Percentiles rank a stretch among this genome's conserved stretches.
phyloP scores from a whole-genome alignment of 37 sponge, comb jelly and placozoan species.

The Oscarella lobularis region DNA sequence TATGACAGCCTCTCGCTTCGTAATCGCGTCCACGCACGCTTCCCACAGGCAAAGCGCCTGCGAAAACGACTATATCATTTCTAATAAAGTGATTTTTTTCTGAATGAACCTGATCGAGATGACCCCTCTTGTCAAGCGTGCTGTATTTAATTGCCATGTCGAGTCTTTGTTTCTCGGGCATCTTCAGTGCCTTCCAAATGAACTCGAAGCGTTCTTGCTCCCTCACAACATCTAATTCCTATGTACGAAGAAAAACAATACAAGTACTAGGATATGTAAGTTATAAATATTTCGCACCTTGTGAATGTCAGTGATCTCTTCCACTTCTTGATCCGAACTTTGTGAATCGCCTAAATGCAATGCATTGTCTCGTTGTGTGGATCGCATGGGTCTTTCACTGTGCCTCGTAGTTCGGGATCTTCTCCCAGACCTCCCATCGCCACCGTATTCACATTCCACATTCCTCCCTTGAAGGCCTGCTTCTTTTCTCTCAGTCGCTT shows the following conservation, averaged over 20 bases:
- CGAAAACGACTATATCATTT: background rate
- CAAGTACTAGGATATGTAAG: background rate
- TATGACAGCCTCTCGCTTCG: slow-evolving; percentile 40
- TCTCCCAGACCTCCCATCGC: slow-evolving; percentile 80
- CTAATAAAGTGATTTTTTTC: background rate
- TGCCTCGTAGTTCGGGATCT: slow-evolving; percentile 29
- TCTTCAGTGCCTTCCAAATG: slow-evolving; percentile 56
- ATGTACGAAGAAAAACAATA: slow-evolving; percentile 2
- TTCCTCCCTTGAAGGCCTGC: slow-evolving; percentile 37
- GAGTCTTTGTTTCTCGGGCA: slow-evolving; percentile 39
- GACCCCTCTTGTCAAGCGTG: slow-evolving; percentile 10
- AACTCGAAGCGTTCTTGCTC: slow-evolving; percentile 32
- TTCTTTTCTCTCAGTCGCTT: slow-evolving; percentile 28
- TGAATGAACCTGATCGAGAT: background rate
- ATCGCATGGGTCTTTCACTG: no score
- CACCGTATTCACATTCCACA: slow-evolving; percentile 83
- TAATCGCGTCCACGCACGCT: slow-evolving; percentile 30
- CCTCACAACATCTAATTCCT: background rate
- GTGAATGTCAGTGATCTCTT: no score
- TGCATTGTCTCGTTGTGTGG: background rate
- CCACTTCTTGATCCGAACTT: no score
- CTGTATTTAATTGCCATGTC: slow-evolving; percentile 91
- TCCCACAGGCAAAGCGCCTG: slow-evolving; percentile 75
- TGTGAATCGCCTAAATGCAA: background rate
- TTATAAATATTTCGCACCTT: background rate